Evolutionary conservation across 2,113 vertebrate genomes (phyloP), one percentile per base, ranked within the genome.

Genomic region (Podarcis cretensis): DNA sequence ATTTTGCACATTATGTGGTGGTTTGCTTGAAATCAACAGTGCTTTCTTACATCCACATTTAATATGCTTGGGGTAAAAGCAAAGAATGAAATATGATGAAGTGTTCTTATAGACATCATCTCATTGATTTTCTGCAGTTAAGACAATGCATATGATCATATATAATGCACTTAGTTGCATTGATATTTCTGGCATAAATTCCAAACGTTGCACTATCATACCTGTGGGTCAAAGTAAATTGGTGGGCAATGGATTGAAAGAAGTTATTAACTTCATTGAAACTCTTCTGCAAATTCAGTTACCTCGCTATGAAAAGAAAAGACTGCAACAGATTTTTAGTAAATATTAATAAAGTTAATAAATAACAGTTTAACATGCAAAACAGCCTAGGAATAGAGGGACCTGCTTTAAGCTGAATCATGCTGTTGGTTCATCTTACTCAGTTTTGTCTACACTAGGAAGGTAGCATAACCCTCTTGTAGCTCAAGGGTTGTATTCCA

Each of bases 291-390:
- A 78, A 87, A 82, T 40, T 68, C 25, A 74, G 23, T 81, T 59
- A 57, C 16, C 18, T 8, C 68, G 37, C 16, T 1, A 7, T 1
- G 27, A 63, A 32, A 87, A 69, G 54, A n/a, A 87, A 48, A 2
- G 0, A 91, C 88, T 75, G 13, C 54, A 85, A 88, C 1, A 83
- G 81, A 76, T 78, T 30, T 89, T 3, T 91, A 83, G 78, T 87
- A 88, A 94, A 76, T 9, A 94, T 81, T 88, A 90, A 91, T 90
- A 89, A 89, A 87, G 2, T 35, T 84, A 79, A 37, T 80, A n/a
- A 54, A 54, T 21, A 80, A 81, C 84, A 79, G 59, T 48, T 87
- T 75, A 83, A 89, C 20, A 66, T 2, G 75, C 65, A 73, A 77
- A 88, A 91, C 3, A 59, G 68, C 27, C 59, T 63, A 63, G 59